Evolutionary conservation across 2,113 vertebrate genomes (phyloP).

Genomic region (Struthio camelus): DNA sequence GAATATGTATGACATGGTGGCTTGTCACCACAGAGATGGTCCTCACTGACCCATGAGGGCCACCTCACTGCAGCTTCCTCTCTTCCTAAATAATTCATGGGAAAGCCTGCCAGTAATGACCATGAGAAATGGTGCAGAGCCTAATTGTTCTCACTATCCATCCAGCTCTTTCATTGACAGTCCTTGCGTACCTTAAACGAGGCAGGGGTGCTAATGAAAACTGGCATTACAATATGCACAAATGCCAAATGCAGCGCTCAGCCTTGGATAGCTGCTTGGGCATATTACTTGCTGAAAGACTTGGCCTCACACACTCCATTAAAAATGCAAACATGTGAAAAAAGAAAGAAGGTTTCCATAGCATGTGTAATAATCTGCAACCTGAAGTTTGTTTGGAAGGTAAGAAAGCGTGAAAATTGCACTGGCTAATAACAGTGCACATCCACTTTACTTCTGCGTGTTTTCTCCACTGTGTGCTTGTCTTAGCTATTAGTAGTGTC

Average conservation of each 20-base stretch:
- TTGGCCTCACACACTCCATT: background rate
- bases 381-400: background rate
- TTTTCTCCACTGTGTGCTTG: background rate
- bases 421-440: background rate
- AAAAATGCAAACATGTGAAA: background rate
- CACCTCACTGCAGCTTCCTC: background rate
- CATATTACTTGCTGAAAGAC: background rate
- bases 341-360: background rate
- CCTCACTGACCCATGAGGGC: background rate
- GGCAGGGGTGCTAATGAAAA: background rate
- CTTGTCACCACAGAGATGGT: background rate
- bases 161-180: background rate
- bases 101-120: background rate
- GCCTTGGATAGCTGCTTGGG: background rate
- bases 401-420: background rate
- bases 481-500: background rate
- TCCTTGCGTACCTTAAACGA: background rate
- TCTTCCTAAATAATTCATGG: background rate
- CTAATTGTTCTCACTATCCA: background rate
- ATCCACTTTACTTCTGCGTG: background rate
- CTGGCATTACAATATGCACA: accelerated
- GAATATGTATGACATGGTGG: background rate
- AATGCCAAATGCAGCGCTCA: background rate
- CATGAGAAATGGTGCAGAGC: background rate
- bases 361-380: background rate